These are phyloP conservation scores for Fragum whitleyi DNA, from an alignment of 2,888 invertebrate genomes.

Conservation along the genomic window DNA sequence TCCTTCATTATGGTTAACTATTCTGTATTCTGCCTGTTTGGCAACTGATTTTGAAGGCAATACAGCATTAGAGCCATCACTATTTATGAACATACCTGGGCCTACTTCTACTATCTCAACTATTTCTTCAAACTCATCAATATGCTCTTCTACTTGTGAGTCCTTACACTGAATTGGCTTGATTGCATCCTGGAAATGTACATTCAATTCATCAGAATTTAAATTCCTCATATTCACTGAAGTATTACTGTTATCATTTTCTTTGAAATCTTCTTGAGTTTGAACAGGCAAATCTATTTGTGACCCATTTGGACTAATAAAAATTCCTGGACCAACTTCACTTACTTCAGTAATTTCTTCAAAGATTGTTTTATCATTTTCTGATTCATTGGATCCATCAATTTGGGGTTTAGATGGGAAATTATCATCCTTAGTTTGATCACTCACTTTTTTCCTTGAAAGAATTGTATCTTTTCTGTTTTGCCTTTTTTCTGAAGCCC, in stretches of 20 bases:
- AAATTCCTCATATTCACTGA: not conserved
- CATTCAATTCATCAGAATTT: not conserved
- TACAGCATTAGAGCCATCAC: constrained; percentile 15
- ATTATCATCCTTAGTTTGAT: not conserved
- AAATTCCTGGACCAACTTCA: constrained; percentile 9
- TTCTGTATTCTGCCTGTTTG: not conserved
- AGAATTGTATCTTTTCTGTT: constrained; percentile 59
- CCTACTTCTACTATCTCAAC: not conserved
- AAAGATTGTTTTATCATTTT: not conserved
- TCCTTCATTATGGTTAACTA: not conserved
- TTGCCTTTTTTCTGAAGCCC: constrained; percentile 65
- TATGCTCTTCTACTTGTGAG: not conserved
- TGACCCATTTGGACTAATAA: not conserved
- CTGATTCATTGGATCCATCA: not conserved
- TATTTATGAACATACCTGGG: not conserved
- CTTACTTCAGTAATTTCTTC: not conserved
- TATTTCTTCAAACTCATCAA: not conserved
- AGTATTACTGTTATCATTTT: not conserved
- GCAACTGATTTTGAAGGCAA: not conserved
- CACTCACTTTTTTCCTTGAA: constrained; percentile 43
- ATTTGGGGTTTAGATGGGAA: not conserved
- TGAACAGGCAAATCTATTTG: not conserved
- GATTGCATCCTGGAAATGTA: no score
- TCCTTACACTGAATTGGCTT: not conserved
- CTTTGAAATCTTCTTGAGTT: not conserved